A percentile compares a stretch with the other conserved stretches of the same genome.
Conservation (phyloP, 2,888 invertebrate species). For the Drosophila paucipuncta region DNA sequence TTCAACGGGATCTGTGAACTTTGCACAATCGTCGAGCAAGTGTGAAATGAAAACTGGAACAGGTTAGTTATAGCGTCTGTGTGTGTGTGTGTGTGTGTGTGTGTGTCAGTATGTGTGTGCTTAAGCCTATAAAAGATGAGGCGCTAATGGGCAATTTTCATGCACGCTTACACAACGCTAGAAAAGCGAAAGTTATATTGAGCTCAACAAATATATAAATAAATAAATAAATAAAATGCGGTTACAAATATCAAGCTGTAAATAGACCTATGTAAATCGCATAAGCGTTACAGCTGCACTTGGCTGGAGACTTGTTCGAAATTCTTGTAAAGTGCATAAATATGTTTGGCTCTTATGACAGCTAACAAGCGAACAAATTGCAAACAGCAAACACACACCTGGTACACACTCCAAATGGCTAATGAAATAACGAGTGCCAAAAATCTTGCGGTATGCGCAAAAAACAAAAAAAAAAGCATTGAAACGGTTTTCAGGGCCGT, state of each 20-base stretch:
- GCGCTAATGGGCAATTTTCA: conserved; percentile 70
- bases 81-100: conserved; percentile 14
- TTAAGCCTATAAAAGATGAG: conserved; percentile 63
- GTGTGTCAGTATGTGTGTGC: not conserved
- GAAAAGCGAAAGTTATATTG: conserved; percentile 73
- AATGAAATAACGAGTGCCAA: conserved; percentile 69
- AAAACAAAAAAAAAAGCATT: conserved; percentile 30
- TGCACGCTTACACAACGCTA: conserved; percentile 56
- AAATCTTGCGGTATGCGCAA: conserved; percentile 50
- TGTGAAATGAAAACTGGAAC: conserved; percentile 64
- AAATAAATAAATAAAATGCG: conserved; percentile 13
- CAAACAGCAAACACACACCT: conserved; percentile 20
- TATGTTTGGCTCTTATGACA: conserved; percentile 75
- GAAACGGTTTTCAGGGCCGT: conserved; percentile 62
- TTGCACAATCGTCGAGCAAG: conserved; percentile 62
- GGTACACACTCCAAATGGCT: conserved; percentile 40
- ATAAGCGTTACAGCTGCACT: conserved; percentile 30
- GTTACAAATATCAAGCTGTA: not conserved
- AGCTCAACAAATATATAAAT: not conserved
- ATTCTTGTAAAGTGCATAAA: conserved; percentile 76
- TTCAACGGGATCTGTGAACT: conserved; percentile 31
- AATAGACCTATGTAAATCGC: conserved; percentile 7
- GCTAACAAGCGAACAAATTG: conserved; percentile 64
- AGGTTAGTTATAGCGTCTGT: conserved; percentile 31
- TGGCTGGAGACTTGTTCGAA: conserved; percentile 46